Percentiles rank a stretch among this genome's conserved stretches.
Conservation (phyloP, 2,113 vertebrate genomes). For the Tapirus terrestris region DNA sequence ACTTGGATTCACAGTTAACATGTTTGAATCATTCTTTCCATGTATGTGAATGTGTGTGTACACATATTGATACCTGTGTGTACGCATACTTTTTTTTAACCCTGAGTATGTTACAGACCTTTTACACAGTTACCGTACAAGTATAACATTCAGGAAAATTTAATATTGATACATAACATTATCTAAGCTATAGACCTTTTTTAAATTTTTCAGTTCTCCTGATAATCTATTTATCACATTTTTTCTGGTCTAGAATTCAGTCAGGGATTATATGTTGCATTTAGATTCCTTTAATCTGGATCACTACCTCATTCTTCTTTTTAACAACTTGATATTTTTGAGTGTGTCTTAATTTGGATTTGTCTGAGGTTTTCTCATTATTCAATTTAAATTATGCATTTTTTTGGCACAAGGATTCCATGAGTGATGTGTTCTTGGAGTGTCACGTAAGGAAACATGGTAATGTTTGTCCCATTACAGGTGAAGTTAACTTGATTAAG, state of each 20-base stretch:
- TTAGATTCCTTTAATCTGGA: neutral
- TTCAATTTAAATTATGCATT: neutral
- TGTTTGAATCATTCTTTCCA: neutral
- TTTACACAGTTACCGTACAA: neutral
- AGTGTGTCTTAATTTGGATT: neutral
- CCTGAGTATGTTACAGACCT: neutral
- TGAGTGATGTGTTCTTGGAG: neutral
- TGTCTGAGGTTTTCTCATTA: neutral
- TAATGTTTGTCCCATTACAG: neutral
- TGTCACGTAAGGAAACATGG: neutral
- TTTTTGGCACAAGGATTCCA: neutral
- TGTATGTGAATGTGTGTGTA: neutral
- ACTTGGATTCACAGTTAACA: neutral
- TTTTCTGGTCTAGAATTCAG: neutral
- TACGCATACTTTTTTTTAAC: neutral
- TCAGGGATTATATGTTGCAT: neutral
- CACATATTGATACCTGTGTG: neutral
- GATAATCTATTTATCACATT: neutral
- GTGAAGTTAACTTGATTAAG: neutral
- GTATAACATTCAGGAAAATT: neutral
- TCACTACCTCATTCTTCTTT: neutral
- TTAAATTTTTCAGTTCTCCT: neutral
- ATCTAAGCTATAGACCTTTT: neutral
- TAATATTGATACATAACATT: neutral
- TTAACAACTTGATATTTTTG: neutral